Evolutionary conservation across 2,888 invertebrate species (phyloP).

Genomic region (Agapostemon virescens): DNA sequence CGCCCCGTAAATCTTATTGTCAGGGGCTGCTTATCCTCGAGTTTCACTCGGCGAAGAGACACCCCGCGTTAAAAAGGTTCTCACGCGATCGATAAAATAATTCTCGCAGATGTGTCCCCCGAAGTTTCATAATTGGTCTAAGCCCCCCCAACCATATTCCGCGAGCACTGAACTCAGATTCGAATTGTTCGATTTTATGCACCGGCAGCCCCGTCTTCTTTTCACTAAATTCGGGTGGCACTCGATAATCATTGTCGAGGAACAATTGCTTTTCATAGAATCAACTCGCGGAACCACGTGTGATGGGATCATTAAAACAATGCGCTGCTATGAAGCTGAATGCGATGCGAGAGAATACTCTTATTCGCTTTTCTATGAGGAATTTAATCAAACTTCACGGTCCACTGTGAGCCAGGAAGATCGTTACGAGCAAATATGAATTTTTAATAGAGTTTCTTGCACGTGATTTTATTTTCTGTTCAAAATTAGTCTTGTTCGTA

Average conservation of each 20-base stretch:
- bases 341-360: background rate
- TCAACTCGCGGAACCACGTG: slow-evolving; percentile 5
- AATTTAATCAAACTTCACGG: background rate
- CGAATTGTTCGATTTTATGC: slow-evolving; percentile 2
- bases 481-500: background rate
- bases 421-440: background rate
- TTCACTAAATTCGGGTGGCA: slow-evolving; percentile 30
- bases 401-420: background rate
- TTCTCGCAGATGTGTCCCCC: background rate
- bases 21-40: slow-evolving; percentile 26
- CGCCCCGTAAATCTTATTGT: slow-evolving; percentile 48
- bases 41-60: slow-evolving; percentile 13
- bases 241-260: slow-evolving; percentile 40
- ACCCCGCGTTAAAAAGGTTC: background rate
- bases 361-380: background rate
- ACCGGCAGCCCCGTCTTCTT: background rate
- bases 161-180: slow-evolving; percentile 15
- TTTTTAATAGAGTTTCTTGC: background rate
- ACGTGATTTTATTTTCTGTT: background rate
- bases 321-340: slow-evolving; percentile 20
- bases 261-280: slow-evolving; percentile 11
- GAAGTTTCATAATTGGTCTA: slow-evolving; percentile 10
- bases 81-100: slow-evolving; percentile 28
- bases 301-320: slow-evolving; percentile 45
- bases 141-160: background rate